Percentiles rank a stretch among this genome's conserved stretches.
phyloP scores from a whole-genome alignment of 1,140 invertebrate genomes.

The Diachasma alloeum region DNA sequence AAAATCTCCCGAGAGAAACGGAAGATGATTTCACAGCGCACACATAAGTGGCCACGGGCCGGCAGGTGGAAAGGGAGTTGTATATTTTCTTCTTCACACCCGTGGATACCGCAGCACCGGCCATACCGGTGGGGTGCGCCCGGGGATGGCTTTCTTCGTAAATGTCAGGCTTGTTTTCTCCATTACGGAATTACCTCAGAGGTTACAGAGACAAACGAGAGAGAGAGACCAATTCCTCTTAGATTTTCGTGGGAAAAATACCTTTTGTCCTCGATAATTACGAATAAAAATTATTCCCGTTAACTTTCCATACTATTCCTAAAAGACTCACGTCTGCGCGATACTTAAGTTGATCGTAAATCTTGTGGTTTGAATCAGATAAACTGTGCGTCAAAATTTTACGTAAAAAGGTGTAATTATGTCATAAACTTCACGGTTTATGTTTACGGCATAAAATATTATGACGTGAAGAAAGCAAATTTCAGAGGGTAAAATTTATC shows the following conservation, averaged over 20 bases:
- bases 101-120: background rate
- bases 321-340: background rate
- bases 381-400: too few relatives aligned
- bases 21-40: background rate
- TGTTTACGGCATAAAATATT: too few relatives aligned
- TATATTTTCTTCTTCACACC: background rate
- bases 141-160: conserved; percentile 45
- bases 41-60: background rate
- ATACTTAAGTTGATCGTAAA: background rate
- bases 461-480: too few relatives aligned
- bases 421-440: too few relatives aligned
- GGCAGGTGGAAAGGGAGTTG: background rate
- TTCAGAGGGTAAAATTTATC: too few relatives aligned
- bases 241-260: conserved; percentile 7
- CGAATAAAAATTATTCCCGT: background rate
- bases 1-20: background rate
- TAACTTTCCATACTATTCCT: background rate
- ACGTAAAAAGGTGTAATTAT: too few relatives aligned
- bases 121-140: conserved; percentile 21
- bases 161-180: conserved; percentile 49
- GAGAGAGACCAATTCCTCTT: background rate
- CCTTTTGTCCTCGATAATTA: conserved; percentile 7
- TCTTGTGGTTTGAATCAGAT: background rate
- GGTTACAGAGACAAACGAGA: conserved; percentile 25
- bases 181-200: conserved; percentile 36